These are phyloP conservation scores for Eupeodes latifasciatus DNA, from an alignment of 2,888 invertebrate genomes.

Conservation along the genomic window DNA sequence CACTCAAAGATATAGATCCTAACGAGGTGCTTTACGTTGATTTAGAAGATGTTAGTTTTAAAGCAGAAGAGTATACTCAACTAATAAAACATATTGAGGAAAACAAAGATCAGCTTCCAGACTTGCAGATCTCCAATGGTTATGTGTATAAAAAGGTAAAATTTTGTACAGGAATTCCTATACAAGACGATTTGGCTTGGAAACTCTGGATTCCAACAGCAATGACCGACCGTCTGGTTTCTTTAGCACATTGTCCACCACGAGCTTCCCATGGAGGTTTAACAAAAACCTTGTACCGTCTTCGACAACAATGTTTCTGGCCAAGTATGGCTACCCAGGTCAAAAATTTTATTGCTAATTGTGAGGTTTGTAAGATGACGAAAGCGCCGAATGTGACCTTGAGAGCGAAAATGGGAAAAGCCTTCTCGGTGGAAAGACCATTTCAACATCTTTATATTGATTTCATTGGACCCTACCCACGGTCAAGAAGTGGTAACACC, in stretches of 20 bases:
- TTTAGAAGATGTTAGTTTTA: background rate
- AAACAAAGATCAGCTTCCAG: constrained; percentile 1
- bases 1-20: background rate
- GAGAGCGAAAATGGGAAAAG: constrained; percentile 5
- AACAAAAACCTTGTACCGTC: background rate
- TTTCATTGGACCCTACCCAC: constrained; percentile 21
- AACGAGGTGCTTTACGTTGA: background rate
- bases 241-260: constrained; percentile 6
- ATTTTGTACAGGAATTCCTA: constrained; percentile 1
- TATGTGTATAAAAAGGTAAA: background rate
- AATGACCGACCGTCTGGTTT: constrained; percentile 1
- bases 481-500: constrained; percentile 15
- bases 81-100: background rate
- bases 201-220: constrained; percentile 26
- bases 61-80: background rate
- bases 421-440: constrained; percentile 12
- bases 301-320: constrained; percentile 20
- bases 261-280: constrained; percentile 25
- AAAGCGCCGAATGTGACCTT: constrained; percentile 9
- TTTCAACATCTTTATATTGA: constrained; percentile 22
- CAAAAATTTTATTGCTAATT: constrained; percentile 1
- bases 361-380: constrained; percentile 16
- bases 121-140: background rate
- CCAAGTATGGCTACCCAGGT: constrained; percentile 29
- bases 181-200: constrained; percentile 17